Base-by-base conservation (phyloP, 2,113 vertebrate species). In the Hepsetus odoe region DNA sequence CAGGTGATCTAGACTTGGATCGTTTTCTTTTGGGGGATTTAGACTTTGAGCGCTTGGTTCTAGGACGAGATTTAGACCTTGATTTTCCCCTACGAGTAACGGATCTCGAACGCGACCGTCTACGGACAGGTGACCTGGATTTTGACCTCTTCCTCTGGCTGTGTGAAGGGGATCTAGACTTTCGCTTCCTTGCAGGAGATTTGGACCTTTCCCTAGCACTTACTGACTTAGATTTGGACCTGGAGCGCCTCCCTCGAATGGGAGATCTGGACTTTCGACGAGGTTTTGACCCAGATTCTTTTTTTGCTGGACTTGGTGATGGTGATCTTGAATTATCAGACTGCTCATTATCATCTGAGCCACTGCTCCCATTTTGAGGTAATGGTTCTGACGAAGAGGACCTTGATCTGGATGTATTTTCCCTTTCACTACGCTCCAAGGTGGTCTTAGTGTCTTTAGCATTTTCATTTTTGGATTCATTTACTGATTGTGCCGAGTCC, bases 11-110 rank as follows among this genome's bases (percentile, higher is more conserved):
- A 24, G 87, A 86, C 76, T 86, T 88, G 32, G 92, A 91, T 20
- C 91, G 90, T 9, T 80, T 85, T 56, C 85, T 80, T 78, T 82
- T 86, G 13, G 85, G 81, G 26, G 84, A 85, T 72, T 79, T 82
- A 13, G 92, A 91, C 70, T 91, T 91, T n/a, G 92, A 94, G 0
- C 90, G 83, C 0, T 90, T 92, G 33, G 33, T 40, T 77, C 88
- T 88, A 32, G 80, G 76, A 38, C 88, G 83, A 24, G 92, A 92
- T 84, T 91, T 93, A 28, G 93, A 94, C 30, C 56, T 72, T 1
- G 92, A 92, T 14, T 87, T 86, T 62, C 85, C 91, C 5, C 87
- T 92, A 0, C 90, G 79, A 1, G 76, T 53, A 0, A 81, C 0
- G 2, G 90, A 92, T n/a, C 81, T 88, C 0, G 89, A 91, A 16